Evolutionary conservation across 2,888 invertebrate species (phyloP).

Genomic region (Criorhina ranunculi): DNA sequence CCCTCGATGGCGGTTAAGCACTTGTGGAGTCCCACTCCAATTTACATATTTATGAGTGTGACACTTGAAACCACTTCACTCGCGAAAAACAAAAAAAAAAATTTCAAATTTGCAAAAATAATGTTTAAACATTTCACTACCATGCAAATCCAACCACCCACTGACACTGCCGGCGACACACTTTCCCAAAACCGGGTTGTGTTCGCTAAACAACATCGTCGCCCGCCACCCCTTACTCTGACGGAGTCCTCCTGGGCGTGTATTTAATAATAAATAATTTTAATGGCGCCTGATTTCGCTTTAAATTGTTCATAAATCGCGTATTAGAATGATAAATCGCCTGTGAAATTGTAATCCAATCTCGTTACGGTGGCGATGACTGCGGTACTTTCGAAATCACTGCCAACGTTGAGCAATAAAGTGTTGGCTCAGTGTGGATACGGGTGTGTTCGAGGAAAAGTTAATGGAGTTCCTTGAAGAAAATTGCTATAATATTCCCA

Average conservation of each 20-base stretch:
- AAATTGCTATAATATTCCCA: slow-evolving; percentile 21
- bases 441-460: slow-evolving; percentile 11
- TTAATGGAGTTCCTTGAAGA: slow-evolving; percentile 59
- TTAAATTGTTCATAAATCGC: slow-evolving; percentile 81
- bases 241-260: slow-evolving; percentile 52
- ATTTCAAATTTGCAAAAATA: slow-evolving; percentile 63
- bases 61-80: slow-evolving; percentile 52
- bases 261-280: slow-evolving; percentile 80
- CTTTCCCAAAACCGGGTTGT: not conserved
- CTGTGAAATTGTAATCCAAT: slow-evolving; percentile 80
- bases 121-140: slow-evolving; percentile 54
- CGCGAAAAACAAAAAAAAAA: slow-evolving; percentile 48
- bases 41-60: slow-evolving; percentile 72
- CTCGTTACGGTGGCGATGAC: slow-evolving; percentile 45
- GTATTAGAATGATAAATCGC: slow-evolving; percentile 84
- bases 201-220: not conserved
- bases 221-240: slow-evolving; percentile 12
- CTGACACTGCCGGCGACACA: not conserved
- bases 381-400: slow-evolving; percentile 56
- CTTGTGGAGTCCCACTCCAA: slow-evolving; percentile 47
- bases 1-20: slow-evolving; percentile 36
- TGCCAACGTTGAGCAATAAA: slow-evolving; percentile 36
- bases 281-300: slow-evolving; percentile 80
- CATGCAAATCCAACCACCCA: slow-evolving; percentile 9
- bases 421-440: slow-evolving; percentile 8